phyloP scores from a whole-genome alignment of 2,888 invertebrate species.

The Anorthoa munda region DNA sequence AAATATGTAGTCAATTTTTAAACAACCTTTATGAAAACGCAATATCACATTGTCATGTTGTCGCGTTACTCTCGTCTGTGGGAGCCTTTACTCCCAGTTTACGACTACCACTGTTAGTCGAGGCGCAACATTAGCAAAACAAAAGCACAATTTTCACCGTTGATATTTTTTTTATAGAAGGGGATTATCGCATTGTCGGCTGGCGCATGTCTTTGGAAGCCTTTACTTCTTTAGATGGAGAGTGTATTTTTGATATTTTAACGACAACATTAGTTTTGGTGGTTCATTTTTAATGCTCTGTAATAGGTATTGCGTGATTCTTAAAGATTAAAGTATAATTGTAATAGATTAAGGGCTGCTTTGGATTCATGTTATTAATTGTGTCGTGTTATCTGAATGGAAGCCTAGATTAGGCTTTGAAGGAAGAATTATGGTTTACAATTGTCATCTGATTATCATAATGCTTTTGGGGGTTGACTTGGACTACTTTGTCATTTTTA shows the following conservation, averaged over 20 bases:
- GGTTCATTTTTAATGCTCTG: conserved; percentile 52
- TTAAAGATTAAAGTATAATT: conserved; percentile 49
- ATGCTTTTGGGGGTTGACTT: not conserved
- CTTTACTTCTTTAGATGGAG: conserved; percentile 23
- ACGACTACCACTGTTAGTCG: too few relatives aligned
- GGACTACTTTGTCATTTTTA: not conserved
- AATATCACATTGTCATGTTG: not conserved
- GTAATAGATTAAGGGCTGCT: conserved; percentile 50
- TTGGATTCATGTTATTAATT: conserved; percentile 61
- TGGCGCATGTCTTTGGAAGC: not conserved
- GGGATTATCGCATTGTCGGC: not conserved
- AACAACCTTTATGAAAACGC: not conserved
- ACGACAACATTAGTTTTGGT: conserved; percentile 52
- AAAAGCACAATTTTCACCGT: too few relatives aligned
- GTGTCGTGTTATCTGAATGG: conserved; percentile 60
- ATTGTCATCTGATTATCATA: conserved; percentile 37
- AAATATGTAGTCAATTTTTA: not conserved
- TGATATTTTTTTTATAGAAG: too few relatives aligned
- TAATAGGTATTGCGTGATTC: conserved; percentile 53
- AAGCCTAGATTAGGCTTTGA: conserved; percentile 39
- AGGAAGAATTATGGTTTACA: conserved; percentile 34
- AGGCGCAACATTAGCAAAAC: too few relatives aligned
- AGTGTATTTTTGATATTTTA: conserved; percentile 51
- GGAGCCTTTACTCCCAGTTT: conserved; percentile 5
- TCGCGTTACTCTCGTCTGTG: not conserved